Evolutionary conservation across 23 tunicate genomes (phyloP).

Genomic region (Ciona savignyi): DNA sequence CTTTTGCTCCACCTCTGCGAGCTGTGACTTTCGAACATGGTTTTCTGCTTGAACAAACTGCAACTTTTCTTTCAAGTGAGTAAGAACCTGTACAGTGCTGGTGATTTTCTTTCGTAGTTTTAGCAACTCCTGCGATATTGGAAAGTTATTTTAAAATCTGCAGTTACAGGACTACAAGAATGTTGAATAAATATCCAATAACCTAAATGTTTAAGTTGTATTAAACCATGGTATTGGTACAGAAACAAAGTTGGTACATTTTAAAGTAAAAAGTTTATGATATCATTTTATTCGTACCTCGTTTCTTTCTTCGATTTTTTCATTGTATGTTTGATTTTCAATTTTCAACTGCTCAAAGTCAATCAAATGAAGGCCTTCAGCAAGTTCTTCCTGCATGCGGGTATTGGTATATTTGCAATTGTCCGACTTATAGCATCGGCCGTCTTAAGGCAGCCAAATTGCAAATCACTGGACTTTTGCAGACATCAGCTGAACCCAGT

Average conservation of each 20-base stretch:
- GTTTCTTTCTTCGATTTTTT: conserved; percentile 98
- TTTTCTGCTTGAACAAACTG: conserved; percentile 91
- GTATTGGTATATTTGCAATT: too few species aligned
- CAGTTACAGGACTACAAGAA: not conserved
- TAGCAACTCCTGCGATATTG: conserved; percentile 46
- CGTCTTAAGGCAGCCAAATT: too few species aligned
- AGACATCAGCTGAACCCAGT: too few species aligned
- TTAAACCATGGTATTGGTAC: too few species aligned
- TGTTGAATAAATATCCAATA: not conserved
- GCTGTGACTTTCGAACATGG: conserved; percentile 39
- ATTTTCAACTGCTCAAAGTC: conserved; percentile 99
- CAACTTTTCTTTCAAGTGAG: conserved; percentile 82
- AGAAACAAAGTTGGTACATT: too few species aligned
- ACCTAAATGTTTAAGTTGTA: too few species aligned
- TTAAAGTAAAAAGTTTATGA: too few species aligned
- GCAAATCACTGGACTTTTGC: too few species aligned
- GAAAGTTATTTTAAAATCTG: not conserved
- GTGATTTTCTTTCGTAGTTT: conserved; percentile 93
- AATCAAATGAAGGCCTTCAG: conserved; percentile 91
- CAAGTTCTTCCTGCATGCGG: conserved; percentile 77
- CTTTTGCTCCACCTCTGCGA: conserved; percentile 57
- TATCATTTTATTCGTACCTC: too few species aligned
- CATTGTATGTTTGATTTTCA: conserved; percentile 99
- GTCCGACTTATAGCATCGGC: too few species aligned
- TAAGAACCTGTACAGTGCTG: conserved; percentile 88